Evolutionary conservation across 64 coral and sea anemone genomes (phyloP), one percentile per base, ranked within the genome.

Genomic region (Montipora foliosa): DNA sequence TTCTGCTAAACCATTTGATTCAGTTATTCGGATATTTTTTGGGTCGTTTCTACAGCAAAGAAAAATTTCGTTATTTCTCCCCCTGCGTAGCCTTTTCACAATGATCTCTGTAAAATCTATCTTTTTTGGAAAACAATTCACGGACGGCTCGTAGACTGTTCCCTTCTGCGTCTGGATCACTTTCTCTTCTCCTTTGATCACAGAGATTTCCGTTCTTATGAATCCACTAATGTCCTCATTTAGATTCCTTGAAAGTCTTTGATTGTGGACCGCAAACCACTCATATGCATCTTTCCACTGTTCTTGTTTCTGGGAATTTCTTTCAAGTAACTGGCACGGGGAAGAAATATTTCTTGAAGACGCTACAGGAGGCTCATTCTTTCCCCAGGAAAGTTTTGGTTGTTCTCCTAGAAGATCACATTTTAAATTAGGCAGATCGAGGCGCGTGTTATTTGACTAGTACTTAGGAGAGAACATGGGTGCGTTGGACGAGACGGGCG

Each of bases 281-380:
- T 67, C 53, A 29, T 29, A 29, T 29, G 29, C 29, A 57, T 57
- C 66, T 48, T 49, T 10, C 15, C 16, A 2, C n/a, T 19, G 45
- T 48, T 9, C 15, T 11, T 17, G 14, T 17, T 44, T 25, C 3
- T 69, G 2, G 79, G 11, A 8, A 12, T 53, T 44, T 4, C 20
- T 47, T 68, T 12, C 47, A 8, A n/a, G 14, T 3, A 59, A 72
- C 8, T 20, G 66, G 9, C 66, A 16, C 24, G 82, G 46, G 5
- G 82, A 86, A 78, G 49, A 78, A 47, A 86, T 72, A 49, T 86
- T 68, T 72, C 66, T 86, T 72, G 16, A 17, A 4, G 82, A 72
- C 17, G 82, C 7, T 70, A 64, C 19, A 11, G 46, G 46, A 6
- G 21, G 10, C 10, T 45, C 64, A 16, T 50, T 72, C 22, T 71